phyloP scores from a whole-genome alignment of 2,797 vertebrate genomes.

The Acipenser ruthenus region DNA sequence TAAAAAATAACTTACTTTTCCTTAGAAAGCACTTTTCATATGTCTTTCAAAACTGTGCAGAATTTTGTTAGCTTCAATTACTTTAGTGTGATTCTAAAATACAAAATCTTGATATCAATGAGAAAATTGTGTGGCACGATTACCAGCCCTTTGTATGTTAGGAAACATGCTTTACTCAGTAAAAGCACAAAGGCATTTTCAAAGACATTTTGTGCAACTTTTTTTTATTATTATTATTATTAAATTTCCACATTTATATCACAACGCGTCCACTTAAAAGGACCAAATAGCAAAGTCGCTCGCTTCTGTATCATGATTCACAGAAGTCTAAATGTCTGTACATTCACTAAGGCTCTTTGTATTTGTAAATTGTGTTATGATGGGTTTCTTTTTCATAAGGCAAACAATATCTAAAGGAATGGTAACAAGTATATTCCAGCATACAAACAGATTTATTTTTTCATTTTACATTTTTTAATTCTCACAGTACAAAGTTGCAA shows the following conservation, averaged over 20 bases:
- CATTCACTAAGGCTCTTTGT: conserved; percentile 83
- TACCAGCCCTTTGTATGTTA: no score
- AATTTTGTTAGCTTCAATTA: no score
- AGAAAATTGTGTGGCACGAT: no score
- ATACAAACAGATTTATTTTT: conserved; percentile 64
- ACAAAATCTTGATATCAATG: no score
- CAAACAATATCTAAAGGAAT: conserved; percentile 88
- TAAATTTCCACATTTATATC: conserved; percentile 83
- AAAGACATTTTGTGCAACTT: conserved; percentile 56
- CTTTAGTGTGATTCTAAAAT: no score
- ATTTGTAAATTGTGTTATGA: conserved; percentile 73
- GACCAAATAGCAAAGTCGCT: conserved; percentile 88
- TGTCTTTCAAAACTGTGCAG: no score
- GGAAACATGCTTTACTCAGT: no score
- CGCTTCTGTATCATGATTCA: conserved; percentile 69
- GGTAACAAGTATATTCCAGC: conserved; percentile 83
- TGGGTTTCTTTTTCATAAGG: conserved; percentile 73
- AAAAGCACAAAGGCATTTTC: conserved; percentile 18
- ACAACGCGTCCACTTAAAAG: conserved; percentile 79
- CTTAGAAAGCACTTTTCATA: no score
- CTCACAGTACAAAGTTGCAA: conserved; percentile 66
- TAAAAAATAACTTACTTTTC: no score
- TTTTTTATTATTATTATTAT: conserved; percentile 48
- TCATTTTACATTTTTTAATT: conserved; percentile 34
- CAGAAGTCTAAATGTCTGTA: conserved; percentile 79